Base-by-base conservation (phyloP, 2,113 vertebrate species). In the Ammodytes dubius region DNA sequence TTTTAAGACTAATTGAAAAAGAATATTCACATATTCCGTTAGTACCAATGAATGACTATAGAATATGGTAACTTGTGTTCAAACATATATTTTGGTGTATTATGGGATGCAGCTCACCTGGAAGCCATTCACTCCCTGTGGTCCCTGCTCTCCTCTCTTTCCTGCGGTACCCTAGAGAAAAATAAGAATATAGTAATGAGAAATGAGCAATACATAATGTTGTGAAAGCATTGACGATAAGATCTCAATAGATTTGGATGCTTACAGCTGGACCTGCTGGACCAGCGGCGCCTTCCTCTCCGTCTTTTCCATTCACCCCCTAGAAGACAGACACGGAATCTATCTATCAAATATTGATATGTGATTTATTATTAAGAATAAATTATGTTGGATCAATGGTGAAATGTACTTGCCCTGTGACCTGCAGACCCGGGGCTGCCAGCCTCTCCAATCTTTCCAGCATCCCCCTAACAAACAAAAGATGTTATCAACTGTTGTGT, bases 261-360 rank as follows among this genome's bases (percentile, higher is more conserved):
- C 97, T 94, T 95, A 99, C 98, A 49, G 95, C 91, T 13, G 98
- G 98, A 2, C 98, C 98, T 58, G 97, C 60, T 14, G 96, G 94
- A 74, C 98, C 98, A 0, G 97, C 95, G 42, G 98, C 95, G 0
- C 98, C 98, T 82, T 96, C 95, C 95, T 99, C 99, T 59, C 99
- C 99, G 11, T 99, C 97, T 96, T 99, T 99, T 52, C 99, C 99
- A 87, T 98, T 97, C n/a, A 93, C 83, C 82, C 98, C 99, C 99
- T 99, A 87, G 42, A 76, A 85, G 13, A 87, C 1, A 87, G 7
- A 43, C 5, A 39, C 15, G 67, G 4, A 7, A 10, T 54, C 27
- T 12, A 15, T 77, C 4, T 4, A 11, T 17, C 9, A 5, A 56
- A n/a, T 9, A 7, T 13, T 53, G 35, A 46, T 37, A 1, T 13